phyloP scores from a whole-genome alignment of 2,888 invertebrate genomes.

The Erebia ligea region DNA sequence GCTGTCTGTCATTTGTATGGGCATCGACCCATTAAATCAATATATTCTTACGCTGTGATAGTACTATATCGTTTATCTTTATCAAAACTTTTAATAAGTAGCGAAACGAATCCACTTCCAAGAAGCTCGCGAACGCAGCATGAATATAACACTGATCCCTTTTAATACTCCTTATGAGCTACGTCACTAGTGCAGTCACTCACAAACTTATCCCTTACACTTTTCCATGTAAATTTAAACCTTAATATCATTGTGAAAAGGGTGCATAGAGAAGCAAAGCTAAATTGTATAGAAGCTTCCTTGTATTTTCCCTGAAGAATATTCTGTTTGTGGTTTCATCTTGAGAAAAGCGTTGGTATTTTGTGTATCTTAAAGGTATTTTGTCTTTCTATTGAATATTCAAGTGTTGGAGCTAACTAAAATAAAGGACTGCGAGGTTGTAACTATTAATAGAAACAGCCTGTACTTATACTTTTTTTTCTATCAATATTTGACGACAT shows the following conservation, averaged over 20 bases:
- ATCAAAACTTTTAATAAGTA: slow-evolving; percentile 26
- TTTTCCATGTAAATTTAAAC: slow-evolving; percentile 19
- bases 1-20: too few species aligned
- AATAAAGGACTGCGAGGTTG: slow-evolving; percentile 1
- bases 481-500: too few species aligned
- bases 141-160: slow-evolving; percentile 42
- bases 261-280: slow-evolving; percentile 4
- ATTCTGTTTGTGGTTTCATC: slow-evolving; percentile 40
- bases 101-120: slow-evolving; percentile 27
- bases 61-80: neutral
- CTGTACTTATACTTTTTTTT: too few species aligned
- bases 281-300: slow-evolving; percentile 37
- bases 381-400: slow-evolving; percentile 26
- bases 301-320: slow-evolving; percentile 41
- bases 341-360: slow-evolving; percentile 40
- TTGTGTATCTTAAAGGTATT: slow-evolving; percentile 38
- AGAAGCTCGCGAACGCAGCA: slow-evolving; percentile 37
- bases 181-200: slow-evolving; percentile 39
- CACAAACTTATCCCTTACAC: slow-evolving; percentile 14
- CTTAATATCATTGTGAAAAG: slow-evolving; percentile 24
- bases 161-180: slow-evolving; percentile 43
- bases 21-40: too few species aligned
- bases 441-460: neutral
- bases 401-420: slow-evolving; percentile 6
- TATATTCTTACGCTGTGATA: neutral